A percentile compares a stretch with the other conserved stretches of the same genome.
These are phyloP conservation scores for Drosophila recens DNA, from an alignment of 2,888 invertebrate genomes.

Conservation along the genomic window DNA sequence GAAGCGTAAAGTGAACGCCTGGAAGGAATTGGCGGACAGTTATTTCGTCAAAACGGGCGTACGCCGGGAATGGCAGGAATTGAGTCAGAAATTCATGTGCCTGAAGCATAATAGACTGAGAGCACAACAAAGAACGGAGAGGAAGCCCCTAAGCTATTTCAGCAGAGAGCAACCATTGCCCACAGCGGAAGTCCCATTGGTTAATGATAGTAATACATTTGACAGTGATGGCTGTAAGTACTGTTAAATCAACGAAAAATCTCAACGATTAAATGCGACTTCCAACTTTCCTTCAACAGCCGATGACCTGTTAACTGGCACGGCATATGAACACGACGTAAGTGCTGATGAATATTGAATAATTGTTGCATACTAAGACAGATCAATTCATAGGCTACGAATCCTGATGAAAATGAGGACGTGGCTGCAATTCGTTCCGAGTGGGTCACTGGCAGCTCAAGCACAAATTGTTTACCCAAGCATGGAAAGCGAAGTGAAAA, in stretches of 20 bases:
- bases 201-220: conserved; percentile 8
- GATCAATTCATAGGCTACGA: background rate
- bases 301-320: background rate
- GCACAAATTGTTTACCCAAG: background rate
- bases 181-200: background rate
- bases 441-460: too few species aligned
- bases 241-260: background rate
- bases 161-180: background rate
- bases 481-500: conserved; percentile 29
- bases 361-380: background rate
- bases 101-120: conserved; percentile 24
- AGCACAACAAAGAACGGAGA: background rate
- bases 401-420: background rate
- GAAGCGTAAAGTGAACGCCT: conserved; percentile 23
- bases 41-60: conserved; percentile 29
- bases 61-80: conserved; percentile 27
- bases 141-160: background rate
- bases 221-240: conserved; percentile 32
- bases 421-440: background rate
- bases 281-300: background rate
- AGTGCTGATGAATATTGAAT: background rate
- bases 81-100: conserved; percentile 28
- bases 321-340: background rate
- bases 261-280: background rate
- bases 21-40: conserved; percentile 41